These are phyloP conservation scores for Mus pahari DNA, from an alignment of 2,113 vertebrate genomes.

Conservation along the genomic window DNA sequence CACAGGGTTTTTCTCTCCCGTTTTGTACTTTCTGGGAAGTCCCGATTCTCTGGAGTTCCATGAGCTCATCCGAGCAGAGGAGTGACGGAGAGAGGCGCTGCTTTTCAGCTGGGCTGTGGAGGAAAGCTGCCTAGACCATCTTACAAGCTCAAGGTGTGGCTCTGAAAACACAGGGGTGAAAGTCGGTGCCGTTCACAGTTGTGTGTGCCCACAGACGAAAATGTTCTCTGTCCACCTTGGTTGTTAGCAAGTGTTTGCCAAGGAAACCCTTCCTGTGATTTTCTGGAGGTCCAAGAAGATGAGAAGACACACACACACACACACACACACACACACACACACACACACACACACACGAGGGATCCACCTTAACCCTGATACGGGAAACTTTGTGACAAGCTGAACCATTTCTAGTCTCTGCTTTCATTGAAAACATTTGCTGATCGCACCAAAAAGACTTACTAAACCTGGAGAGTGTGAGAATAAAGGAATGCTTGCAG, in stretches of 20 bases:
- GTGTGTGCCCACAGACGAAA: constrained; percentile 21
- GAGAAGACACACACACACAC: not conserved
- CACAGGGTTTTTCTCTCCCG: not conserved
- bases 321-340: no score
- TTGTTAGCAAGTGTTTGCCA: constrained; percentile 58
- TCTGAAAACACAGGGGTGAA: constrained; percentile 36
- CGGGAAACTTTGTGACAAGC: constrained; percentile 28
- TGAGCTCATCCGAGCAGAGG: not conserved
- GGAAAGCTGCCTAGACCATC: not conserved
- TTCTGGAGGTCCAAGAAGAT: constrained; percentile 38
- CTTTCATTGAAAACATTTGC: constrained; percentile 53
- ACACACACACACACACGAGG: no score
- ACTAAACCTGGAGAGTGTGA: constrained; percentile 27
- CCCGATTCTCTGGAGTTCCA: not conserved
- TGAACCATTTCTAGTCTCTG: constrained; percentile 14
- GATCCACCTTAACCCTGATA: constrained; percentile 29
- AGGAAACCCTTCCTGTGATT: constrained; percentile 45
- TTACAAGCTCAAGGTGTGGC: not conserved
- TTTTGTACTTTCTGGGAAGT: not conserved
- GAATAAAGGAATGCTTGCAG: constrained; percentile 11
- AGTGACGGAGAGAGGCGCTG: not conserved
- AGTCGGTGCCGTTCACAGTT: not conserved
- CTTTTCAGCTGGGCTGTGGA: not conserved
- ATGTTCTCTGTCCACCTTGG: constrained; percentile 54
- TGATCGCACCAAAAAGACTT: constrained; percentile 28